Evolutionary conservation across 92 coral and sea anemone genomes (phyloP), one percentile per base, ranked within the genome.

Genomic region (Epizoanthus illoricatus): DNA sequence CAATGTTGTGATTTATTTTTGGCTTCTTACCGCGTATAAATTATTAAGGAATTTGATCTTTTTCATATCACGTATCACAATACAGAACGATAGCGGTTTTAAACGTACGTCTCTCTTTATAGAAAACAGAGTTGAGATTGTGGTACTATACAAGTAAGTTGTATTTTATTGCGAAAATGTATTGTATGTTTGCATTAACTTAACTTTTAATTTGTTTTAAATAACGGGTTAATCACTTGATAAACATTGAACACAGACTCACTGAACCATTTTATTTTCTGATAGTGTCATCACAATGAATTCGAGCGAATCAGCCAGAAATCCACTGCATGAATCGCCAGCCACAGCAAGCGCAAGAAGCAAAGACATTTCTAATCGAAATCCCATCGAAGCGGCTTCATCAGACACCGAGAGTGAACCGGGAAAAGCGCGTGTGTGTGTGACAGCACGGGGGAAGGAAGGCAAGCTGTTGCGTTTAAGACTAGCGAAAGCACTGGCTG

Each of bases 401-500:
- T 33, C 42, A 45, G 57, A 12, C 47, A n/a, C 56, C 11, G 61
- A n/a, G 11, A 60, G 57, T 23, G 69, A 36, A 5, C 10, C 57
- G 36, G 43, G 36, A 3, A 61, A 61, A 4, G 81, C 61, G 4
- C 42, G 42, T 28, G 0, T 73, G 58, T 73, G 86, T 2, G 21
- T 88, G 20, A 84, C 86, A 7, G 86, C 73, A 10, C 83, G 73
- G 45, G 91, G 91, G 33, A 84, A 80, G 58, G 83, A 74, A 1
- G 91, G 85, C 2, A 88, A 88, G 54, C 18, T 71, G 13, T 54
- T 88, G 1, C 71, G 91, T 3, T 65, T 84, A 23, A 75, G 86
- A 13, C 36, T 88, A 20, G 91, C 91, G 2, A 65, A 79, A 16
- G 81, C 91, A n/a, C 82, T 88, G 5, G 88, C 91, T 73, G 76